Base-by-base conservation (phyloP, 2,113 vertebrate species). In the Amphiprion ocellaris region DNA sequence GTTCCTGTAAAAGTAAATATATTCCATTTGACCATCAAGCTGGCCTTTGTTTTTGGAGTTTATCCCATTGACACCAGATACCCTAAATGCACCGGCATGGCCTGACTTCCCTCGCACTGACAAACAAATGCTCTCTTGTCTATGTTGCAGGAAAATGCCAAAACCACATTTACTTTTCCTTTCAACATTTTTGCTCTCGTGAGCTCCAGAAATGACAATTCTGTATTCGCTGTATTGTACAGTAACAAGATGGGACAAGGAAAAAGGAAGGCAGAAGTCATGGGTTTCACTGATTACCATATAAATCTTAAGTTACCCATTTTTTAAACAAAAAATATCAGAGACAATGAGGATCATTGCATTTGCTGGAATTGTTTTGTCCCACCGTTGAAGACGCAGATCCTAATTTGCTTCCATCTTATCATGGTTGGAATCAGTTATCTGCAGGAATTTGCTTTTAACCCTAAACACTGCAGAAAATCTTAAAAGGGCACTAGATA, bases 41-140 rank as follows among this genome's bases (percentile, higher is more conserved):
- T 24, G 8, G 26, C n/a, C 73, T 62, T 62, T 80, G 62, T 66
- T 59, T 61, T 24, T 10, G 14, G n/a, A 58, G n/a, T 39, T 73
- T 14, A 15, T 11, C 63, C 15, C 1, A 19, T 14, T 37, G 78
- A 77, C 30, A 89, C 52, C 55, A 69, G 82, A 85, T 47, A 84
- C 84, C 30, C 1, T 49, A 14, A 58, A 73, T 39, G 24, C 3
- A 12, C 79, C 10, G 24, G 46, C 5, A 33, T 10, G 3, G 47
- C 66, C 44, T 52, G 61, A 60, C 55, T 37, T 58, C 19, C 10
- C 0, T 33, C 37, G 17, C 8, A 76, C 21, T 2, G 24, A 17
- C 14, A 52, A 52, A 84, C 87, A 86, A 59, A 84, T 65, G 59
- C 28, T 59, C 23, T 30, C 21, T 74, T 86, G 52, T 84, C 3